Conservation (phyloP, 1,140 invertebrate genomes). For the Diorhabda sublineata region DNA sequence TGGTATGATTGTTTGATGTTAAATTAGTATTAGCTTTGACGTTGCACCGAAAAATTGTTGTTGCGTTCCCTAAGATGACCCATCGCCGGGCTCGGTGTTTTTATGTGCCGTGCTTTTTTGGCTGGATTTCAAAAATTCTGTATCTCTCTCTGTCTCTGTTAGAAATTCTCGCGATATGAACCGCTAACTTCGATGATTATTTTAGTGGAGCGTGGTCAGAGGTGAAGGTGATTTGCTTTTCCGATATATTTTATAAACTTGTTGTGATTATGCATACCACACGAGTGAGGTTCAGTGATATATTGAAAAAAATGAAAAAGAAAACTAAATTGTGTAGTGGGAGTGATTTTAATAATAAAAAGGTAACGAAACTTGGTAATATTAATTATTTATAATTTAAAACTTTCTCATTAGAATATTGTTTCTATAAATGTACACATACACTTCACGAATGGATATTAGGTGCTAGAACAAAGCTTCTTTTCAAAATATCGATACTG, state of each 20-base stretch:
- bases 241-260: conserved; percentile 30
- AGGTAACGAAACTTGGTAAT: not conserved
- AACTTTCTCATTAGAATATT: too few relatives aligned
- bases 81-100: not conserved
- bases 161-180: not conserved
- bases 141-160: not conserved
- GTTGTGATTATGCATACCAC: conserved; percentile 25
- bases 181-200: not conserved
- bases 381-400: too few relatives aligned
- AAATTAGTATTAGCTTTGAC: not conserved
- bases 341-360: not conserved
- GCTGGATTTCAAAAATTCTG: not conserved
- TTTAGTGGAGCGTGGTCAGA: not conserved
- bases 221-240: not conserved
- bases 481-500: too few relatives aligned
- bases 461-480: too few relatives aligned
- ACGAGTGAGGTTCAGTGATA: not conserved
- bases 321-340: not conserved
- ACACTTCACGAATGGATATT: too few relatives aligned
- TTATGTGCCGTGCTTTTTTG: conserved; percentile 5
- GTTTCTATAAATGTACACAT: too few relatives aligned
- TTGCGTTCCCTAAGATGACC: not conserved
- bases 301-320: conserved; percentile 9
- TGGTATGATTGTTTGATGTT: conserved; percentile 1
- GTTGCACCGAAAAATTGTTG: conserved; percentile 3